Conservation (phyloP, 2,888 invertebrate genomes). For the Acholoe squamosa region DNA sequence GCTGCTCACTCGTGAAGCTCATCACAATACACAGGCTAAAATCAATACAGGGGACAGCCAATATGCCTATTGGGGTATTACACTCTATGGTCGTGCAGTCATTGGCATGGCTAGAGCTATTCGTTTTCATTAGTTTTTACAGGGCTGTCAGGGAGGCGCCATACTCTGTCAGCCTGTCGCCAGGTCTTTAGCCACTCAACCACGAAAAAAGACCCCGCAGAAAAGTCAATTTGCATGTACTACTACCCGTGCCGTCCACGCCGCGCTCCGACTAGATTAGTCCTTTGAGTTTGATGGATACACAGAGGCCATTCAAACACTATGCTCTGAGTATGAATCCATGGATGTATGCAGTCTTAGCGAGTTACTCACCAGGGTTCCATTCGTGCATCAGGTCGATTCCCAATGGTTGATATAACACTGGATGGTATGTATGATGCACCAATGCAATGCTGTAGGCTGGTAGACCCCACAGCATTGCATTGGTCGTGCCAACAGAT, state of each 20-base stretch:
- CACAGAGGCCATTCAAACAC: too few species aligned
- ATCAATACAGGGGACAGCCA: not conserved
- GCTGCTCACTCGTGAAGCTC: not conserved
- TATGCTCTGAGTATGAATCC: too few species aligned
- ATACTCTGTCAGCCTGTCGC: not conserved
- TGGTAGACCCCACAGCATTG: too few species aligned
- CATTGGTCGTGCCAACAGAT: too few species aligned
- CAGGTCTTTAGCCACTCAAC: conserved; percentile 6
- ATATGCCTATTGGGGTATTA: not conserved
- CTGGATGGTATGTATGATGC: too few species aligned
- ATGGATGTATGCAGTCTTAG: too few species aligned
- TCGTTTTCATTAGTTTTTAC: conserved; percentile 12
- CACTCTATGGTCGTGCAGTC: not conserved
- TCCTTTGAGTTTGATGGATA: too few species aligned
- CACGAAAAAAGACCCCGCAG: not conserved
- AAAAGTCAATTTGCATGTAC: conserved; percentile 36
- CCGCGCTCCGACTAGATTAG: too few species aligned
- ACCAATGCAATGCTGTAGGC: too few species aligned
- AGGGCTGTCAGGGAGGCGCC: conserved; percentile 8
- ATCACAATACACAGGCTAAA: not conserved
- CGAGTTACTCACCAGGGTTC: too few species aligned
- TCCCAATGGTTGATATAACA: too few species aligned
- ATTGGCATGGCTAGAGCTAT: not conserved
- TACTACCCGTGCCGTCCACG: not conserved
- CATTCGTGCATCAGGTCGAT: too few species aligned